Evolutionary conservation across 2,888 invertebrate species (phyloP).

Genomic region (Muschampia plurimacula): DNA sequence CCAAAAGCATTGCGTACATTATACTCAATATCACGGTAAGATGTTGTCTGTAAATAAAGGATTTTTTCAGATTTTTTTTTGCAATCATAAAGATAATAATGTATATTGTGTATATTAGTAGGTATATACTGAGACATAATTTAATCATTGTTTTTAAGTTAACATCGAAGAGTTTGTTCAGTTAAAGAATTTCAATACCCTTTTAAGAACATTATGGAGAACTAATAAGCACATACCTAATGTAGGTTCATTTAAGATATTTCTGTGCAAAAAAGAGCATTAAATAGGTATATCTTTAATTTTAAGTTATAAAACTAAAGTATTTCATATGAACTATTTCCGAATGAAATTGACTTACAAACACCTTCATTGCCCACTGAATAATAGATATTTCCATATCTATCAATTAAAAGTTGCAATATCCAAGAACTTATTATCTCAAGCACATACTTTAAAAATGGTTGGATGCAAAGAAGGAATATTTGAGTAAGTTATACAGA

Average conservation of each 20-base stretch:
- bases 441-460: conserved; percentile 14
- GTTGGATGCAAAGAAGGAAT: conserved; percentile 10
- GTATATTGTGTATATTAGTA: too few relatives aligned
- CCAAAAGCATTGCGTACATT: conserved; percentile 88
- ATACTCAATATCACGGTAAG: conserved; percentile 87
- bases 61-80: not conserved
- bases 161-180: too few relatives aligned
- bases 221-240: not conserved
- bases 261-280: too few relatives aligned
- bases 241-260: too few relatives aligned
- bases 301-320: too few relatives aligned
- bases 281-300: too few relatives aligned
- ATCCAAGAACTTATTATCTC: conserved; percentile 16
- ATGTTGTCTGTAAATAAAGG: conserved; percentile 81
- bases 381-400: too few relatives aligned
- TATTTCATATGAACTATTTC: not conserved
- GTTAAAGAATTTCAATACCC: not conserved
- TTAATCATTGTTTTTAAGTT: not conserved
- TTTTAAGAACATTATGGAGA: not conserved
- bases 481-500: conserved; percentile 22
- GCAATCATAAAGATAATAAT: too few relatives aligned
- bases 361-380: not conserved
- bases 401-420: conserved; percentile 30
- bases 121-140: not conserved
- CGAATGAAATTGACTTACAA: not conserved